These are phyloP conservation scores for Toxotes jaculatrix DNA, from an alignment of 2,113 vertebrate genomes.

Conservation along the genomic window DNA sequence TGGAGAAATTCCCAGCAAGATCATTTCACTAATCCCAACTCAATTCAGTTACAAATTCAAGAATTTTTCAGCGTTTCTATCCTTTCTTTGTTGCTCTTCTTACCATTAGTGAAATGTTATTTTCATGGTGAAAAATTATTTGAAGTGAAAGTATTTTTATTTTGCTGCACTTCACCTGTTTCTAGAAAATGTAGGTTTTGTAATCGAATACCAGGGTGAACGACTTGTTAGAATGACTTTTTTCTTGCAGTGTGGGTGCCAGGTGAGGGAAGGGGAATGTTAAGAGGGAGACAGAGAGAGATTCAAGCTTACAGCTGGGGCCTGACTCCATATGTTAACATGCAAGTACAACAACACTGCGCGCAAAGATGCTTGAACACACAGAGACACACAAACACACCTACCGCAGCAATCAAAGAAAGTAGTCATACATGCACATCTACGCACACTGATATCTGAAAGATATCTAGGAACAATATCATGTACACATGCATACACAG, in stretches of 20 bases:
- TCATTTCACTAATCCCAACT: conserved; percentile 12
- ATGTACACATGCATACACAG: conserved; percentile 59
- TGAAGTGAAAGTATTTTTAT: neutral
- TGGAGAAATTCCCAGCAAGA: conserved; percentile 11
- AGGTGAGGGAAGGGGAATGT: conserved; percentile 45
- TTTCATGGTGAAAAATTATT: neutral
- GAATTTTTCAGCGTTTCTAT: neutral
- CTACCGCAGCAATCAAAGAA: conserved; percentile 34
- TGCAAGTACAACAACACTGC: conserved; percentile 30
- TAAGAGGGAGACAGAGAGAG: conserved; percentile 46
- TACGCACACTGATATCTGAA: conserved; percentile 14
- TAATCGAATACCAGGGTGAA: neutral
- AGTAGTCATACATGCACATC: conserved; percentile 37
- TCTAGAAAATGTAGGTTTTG: neutral
- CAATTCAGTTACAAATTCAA: neutral
- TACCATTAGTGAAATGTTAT: neutral
- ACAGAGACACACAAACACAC: conserved; percentile 6
- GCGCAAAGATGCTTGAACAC: conserved; percentile 32
- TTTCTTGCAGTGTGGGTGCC: conserved; percentile 31
- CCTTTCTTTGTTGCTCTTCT: neutral
- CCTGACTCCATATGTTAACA: conserved; percentile 48
- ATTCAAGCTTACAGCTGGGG: conserved; percentile 62
- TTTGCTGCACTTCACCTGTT: neutral
- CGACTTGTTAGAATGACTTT: conserved; percentile 13
- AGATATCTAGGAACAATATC: conserved; percentile 63